Conservation (phyloP, 2,797 vertebrate genomes). For the Pipistrellus kuhlii region DNA sequence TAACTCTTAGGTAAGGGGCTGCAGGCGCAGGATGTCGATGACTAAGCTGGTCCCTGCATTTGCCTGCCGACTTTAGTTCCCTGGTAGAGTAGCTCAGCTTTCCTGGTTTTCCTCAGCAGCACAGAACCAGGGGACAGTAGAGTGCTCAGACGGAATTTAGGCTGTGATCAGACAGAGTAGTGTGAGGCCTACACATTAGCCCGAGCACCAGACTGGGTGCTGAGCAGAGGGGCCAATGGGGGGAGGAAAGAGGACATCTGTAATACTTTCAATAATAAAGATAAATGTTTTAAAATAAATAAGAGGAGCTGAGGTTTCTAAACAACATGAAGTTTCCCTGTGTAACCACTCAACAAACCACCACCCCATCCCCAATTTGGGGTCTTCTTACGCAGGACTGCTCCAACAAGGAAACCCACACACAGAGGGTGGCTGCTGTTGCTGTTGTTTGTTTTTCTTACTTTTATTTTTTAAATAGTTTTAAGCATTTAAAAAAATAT, state of each 20-base stretch:
- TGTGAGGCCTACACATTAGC: neutral
- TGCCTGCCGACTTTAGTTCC: neutral
- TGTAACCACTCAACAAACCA: neutral
- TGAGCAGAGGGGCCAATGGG: fast-evolving
- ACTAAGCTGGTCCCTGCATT: neutral
- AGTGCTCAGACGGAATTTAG: neutral
- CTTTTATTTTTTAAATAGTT: no score
- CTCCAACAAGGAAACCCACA: neutral
- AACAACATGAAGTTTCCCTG: neutral
- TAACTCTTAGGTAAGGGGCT: neutral
- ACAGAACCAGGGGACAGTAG: neutral
- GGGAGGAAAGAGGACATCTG: neutral
- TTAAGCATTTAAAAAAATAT: no score
- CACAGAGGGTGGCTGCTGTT: neutral
- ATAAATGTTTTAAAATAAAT: neutral
- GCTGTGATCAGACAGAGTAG: neutral
- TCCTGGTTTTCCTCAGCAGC: neutral
- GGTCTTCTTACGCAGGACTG: neutral
- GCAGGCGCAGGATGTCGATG: neutral
- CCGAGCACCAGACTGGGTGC: neutral
- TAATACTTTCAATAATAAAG: neutral
- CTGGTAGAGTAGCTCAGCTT: neutral
- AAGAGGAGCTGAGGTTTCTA: neutral
- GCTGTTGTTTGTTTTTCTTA: neutral
- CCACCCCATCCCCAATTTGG: fast-evolving